These are phyloP conservation scores for Euplagia quadripunctaria DNA, from an alignment of 2,888 invertebrate species.

Conservation along the genomic window DNA sequence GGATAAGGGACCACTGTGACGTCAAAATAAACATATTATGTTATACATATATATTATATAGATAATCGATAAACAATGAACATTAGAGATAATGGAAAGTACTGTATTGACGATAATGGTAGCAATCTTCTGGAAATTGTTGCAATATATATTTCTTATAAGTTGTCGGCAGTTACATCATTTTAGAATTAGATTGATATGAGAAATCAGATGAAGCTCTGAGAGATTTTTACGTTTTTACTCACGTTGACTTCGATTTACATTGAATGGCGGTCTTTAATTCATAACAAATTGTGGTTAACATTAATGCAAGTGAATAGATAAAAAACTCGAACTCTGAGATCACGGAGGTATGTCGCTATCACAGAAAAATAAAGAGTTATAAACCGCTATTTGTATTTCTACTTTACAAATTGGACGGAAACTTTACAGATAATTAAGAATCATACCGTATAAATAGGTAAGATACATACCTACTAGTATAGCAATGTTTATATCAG, in stretches of 20 bases:
- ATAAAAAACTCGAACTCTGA: no score
- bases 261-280: background rate
- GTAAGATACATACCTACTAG: background rate
- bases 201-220: constrained; percentile 38
- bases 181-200: constrained; percentile 16
- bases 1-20: constrained; percentile 20
- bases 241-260: background rate
- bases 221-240: background rate
- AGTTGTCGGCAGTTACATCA: constrained; percentile 32
- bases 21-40: constrained; percentile 17
- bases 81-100: constrained; percentile 41
- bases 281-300: background rate
- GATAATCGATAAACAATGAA: constrained; percentile 40
- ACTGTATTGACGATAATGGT: constrained; percentile 31
- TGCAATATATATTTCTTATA: constrained; percentile 35
- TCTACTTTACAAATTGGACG: no score
- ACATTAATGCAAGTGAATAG: no score
- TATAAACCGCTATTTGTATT: background rate
- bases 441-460: background rate
- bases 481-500: constrained; percentile 6
- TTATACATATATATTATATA: constrained; percentile 2
- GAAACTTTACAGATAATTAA: background rate
- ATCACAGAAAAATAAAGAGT: background rate
- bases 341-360: background rate
- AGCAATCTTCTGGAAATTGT: constrained; percentile 37